These are phyloP conservation scores for Drosophila conformis DNA, from an alignment of 2,888 invertebrate species.

Conservation along the genomic window DNA sequence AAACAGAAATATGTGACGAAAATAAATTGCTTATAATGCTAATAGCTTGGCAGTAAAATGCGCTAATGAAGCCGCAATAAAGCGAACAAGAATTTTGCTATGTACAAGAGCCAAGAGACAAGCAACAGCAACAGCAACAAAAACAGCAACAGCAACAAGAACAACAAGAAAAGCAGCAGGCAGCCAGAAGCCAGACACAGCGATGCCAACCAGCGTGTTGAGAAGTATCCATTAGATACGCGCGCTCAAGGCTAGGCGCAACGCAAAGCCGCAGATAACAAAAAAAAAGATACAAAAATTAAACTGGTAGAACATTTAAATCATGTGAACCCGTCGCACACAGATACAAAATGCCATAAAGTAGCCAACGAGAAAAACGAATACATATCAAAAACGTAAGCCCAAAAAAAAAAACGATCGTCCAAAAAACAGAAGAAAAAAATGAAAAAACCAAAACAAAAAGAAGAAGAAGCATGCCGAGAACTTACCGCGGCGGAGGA, in stretches of 20 bases:
- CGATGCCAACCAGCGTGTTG: constrained; percentile 53
- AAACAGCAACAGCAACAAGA: constrained; percentile 37
- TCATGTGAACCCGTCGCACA: constrained; percentile 50
- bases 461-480: constrained; percentile 83
- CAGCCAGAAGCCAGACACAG: constrained; percentile 31
- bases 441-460: constrained; percentile 41
- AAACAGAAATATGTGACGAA: background rate
- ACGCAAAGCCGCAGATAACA: constrained; percentile 65
- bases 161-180: constrained; percentile 53
- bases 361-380: constrained; percentile 54
- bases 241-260: constrained; percentile 64
- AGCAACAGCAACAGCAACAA: constrained; percentile 9
- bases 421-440: constrained; percentile 53
- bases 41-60: constrained; percentile 56
- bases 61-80: constrained; percentile 62
- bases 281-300: constrained; percentile 26
- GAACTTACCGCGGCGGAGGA: constrained; percentile 90
- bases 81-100: constrained; percentile 35
- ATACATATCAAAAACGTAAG: constrained; percentile 61
- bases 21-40: constrained; percentile 57
- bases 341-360: constrained; percentile 46
- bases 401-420: constrained; percentile 67
- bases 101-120: constrained; percentile 15
- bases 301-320: constrained; percentile 61
- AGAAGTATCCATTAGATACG: constrained; percentile 77